Percentiles rank a stretch among this genome's conserved stretches.
phyloP scores from a whole-genome alignment of 2,113 vertebrate species.

The Sylvia atricapilla region DNA sequence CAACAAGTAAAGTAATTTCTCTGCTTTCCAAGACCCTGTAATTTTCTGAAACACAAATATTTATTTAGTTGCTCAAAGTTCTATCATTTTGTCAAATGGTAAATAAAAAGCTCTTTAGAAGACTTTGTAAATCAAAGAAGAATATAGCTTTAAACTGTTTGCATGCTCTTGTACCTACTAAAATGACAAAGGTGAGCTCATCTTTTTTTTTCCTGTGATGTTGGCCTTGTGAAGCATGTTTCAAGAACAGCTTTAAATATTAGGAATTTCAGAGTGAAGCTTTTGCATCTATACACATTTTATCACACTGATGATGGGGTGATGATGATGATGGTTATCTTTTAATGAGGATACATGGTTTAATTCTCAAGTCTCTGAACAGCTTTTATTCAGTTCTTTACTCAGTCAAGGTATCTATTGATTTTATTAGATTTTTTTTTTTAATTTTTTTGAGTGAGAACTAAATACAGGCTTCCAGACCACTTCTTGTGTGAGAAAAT shows the following conservation, averaged over 20 bases:
- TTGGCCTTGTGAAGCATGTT: constrained; percentile 73
- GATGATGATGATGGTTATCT: constrained; percentile 51
- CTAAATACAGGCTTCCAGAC: constrained; percentile 48
- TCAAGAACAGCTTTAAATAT: constrained; percentile 63
- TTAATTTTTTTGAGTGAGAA: constrained; percentile 34
- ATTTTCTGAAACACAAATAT: constrained; percentile 49
- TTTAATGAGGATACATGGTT: constrained; percentile 29
- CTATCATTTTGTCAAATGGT: constrained; percentile 21
- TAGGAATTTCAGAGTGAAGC: constrained; percentile 63
- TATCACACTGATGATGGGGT: constrained; percentile 53
- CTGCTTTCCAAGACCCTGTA: constrained; percentile 17
- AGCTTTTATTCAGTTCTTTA: constrained; percentile 59
- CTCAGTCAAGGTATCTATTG: background rate
- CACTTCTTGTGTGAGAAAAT: constrained; percentile 5
- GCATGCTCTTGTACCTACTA: constrained; percentile 69
- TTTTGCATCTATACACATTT: constrained; percentile 56
- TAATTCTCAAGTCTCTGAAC: constrained; percentile 37
- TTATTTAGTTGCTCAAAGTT: constrained; percentile 54
- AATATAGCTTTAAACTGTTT: constrained; percentile 76
- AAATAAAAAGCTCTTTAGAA: constrained; percentile 48
- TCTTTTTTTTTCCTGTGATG: constrained; percentile 68
- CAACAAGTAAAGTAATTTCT: constrained; percentile 35
- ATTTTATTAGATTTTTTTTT: background rate
- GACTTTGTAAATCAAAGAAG: constrained; percentile 70
- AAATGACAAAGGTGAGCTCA: constrained; percentile 73